These are phyloP conservation scores for Drosophila nr. perissopoda DNA, from an alignment of 2,888 invertebrate species.

Conservation along the genomic window DNA sequence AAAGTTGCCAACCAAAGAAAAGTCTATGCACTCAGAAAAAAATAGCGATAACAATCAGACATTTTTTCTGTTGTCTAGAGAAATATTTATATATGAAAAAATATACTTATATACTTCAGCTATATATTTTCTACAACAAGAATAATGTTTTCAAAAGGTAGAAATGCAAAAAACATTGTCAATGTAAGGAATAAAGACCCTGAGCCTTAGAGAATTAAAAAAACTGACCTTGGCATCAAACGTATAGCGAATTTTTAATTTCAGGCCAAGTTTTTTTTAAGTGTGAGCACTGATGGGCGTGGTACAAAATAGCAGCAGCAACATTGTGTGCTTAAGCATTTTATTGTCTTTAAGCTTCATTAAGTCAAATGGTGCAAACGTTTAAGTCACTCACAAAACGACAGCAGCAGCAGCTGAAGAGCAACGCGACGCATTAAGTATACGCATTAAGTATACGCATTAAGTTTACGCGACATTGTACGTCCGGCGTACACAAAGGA, in stretches of 20 bases:
- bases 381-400: conserved; percentile 50
- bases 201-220: no score
- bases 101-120: neutral
- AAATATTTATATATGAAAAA: neutral
- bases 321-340: conserved; percentile 73
- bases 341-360: conserved; percentile 79
- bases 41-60: neutral
- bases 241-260: neutral
- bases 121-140: neutral
- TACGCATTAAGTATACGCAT: conserved; percentile 50
- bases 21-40: neutral
- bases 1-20: conserved; percentile 37
- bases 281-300: conserved; percentile 20
- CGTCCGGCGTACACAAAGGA: neutral
- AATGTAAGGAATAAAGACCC: neutral
- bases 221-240: neutral
- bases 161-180: neutral
- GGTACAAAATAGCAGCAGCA: neutral
- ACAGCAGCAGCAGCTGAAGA: conserved; percentile 22
- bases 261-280: neutral
- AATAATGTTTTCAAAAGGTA: neutral
- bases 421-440: conserved; percentile 51
- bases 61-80: neutral
- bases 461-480: conserved; percentile 29
- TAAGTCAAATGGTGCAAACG: conserved; percentile 76